Base-by-base conservation (phyloP, 2,113 vertebrate genomes). In the Lichenostomus cassidix region DNA sequence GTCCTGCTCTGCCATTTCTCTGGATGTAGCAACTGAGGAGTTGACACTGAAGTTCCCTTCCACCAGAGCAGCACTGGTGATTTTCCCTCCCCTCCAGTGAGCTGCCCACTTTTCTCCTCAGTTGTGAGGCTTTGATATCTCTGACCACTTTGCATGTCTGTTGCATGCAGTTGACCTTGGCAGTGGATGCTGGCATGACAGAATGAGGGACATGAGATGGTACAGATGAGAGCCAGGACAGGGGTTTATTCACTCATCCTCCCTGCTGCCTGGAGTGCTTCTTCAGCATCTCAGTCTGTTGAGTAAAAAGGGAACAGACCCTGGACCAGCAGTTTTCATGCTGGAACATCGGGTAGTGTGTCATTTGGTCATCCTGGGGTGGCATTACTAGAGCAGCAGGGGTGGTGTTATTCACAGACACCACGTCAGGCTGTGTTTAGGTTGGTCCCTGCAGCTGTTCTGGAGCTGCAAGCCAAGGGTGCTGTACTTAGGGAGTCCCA, bases 401-500 rank as follows among this genome's bases (percentile, higher is more conserved):
- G 22, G 7, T 23, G 6, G 4, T 35, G 24, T 6, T 74, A 41
- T 44, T 67, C 27, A 37, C 25, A 33, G 46, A 23, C 1, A 2
- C 33, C 0, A 0, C 0, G 0, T 65, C 67, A 69, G 46, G 70
- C 65, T 76, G 41, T 41, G 7, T 37, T 50, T 75, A 27, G 47
- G 21, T 33, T 49, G 77, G 28, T 68, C 49, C 35, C 55, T 81
- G 42, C 8, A 5, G 24, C 67, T 90, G 53, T 53, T 63, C 11
- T 29, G 62, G 23, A 44, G 50, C 23, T 47, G 29, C 1, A 0
- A 53, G n/a, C 22, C 2, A 1, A 1, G 4, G 41, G 28, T 1
- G 1, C 22, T 29, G 35, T 69, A 1, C 50, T 18, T n/a, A 14
- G 10, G 27, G 56, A 75, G 71, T 46, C 50, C 52, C 41, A 21